Evolutionary conservation across 35 echinoderm and acorn worm species (phyloP), one percentile per base, ranked within the genome.

Genomic region (Patiria miniata): DNA sequence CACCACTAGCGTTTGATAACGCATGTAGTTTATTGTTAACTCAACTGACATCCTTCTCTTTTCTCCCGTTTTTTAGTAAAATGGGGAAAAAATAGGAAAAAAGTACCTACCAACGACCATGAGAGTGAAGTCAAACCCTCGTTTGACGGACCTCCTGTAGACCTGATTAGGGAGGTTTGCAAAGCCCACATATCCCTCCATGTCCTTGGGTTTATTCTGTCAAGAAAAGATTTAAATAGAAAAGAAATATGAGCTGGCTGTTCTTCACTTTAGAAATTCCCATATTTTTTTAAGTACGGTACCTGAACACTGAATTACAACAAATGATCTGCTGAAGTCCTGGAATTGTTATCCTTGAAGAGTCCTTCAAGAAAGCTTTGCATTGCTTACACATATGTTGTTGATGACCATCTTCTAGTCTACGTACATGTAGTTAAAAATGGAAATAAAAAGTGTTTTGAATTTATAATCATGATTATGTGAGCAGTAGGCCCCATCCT

Each of bases 131-230:
- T 97, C 95, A 78, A 97, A 97, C 2, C 95, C 95, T 15, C 82
- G 83, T 61, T 91, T 94, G 50, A 97, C 91, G 19, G 91, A 97
- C 68, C 95, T 78, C 52, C 95, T 79, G 60, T 94, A 97, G 2
- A 93, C 95, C 68, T 94, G 91, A 56, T 97, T 97, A 1, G 91
- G 95, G 21, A 97, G 85, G 85, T 97, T 97, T 33, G 95, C 95
- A 89, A 94, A 97, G 22, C 95, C 95, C 51, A 97, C 95, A 86
- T 97, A 97, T 12, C 95, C 92, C 77, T 97, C 95, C 91, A 97
- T 93, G 53, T 97, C 95, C 44, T 97, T 97, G 8, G 95, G 87
- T 93, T 94, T 97, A 97, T 97, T 97, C 94, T 97, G 37, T 65
- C 78, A 52, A 79, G 23, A 83, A 39, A 21, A 51, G 39, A 80